Evolutionary conservation across 2,797 vertebrate genomes (phyloP).

Genomic region (Chromobotia macracanthus): DNA sequence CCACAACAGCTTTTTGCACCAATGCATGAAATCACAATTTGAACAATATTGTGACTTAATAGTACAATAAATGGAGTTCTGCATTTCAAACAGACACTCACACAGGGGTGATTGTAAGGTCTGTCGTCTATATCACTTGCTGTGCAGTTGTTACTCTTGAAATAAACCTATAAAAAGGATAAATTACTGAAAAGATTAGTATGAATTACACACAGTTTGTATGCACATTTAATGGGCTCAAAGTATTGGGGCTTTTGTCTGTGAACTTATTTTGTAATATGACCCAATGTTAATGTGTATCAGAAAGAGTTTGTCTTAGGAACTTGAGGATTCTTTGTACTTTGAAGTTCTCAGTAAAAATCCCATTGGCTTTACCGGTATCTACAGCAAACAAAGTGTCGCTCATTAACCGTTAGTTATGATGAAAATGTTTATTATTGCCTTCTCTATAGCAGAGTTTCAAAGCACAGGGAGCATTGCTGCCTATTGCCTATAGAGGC

Average conservation of each 20-base stretch:
- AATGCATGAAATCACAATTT: not conserved
- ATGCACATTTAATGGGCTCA: too few species aligned
- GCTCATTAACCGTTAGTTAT: not conserved
- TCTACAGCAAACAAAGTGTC: conserved; percentile 41
- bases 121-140: too few species aligned
- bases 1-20: not conserved
- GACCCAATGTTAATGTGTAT: not conserved
- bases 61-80: not conserved
- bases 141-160: too few species aligned
- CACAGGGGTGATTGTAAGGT: too few species aligned
- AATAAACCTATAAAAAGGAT: too few species aligned
- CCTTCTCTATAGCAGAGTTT: too few species aligned
- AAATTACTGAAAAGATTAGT: too few species aligned
- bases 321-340: not conserved
- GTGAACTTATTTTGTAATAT: not conserved
- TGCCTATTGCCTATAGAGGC: too few species aligned
- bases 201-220: too few species aligned
- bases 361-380: conserved; percentile 26
- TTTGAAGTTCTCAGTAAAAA: conserved; percentile 45
- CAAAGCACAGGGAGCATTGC: too few species aligned
- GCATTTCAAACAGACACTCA: too few species aligned
- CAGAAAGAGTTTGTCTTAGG: not conserved
- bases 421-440: too few species aligned
- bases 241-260: not conserved
- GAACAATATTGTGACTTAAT: conserved; percentile 4